A percentile compares a stretch with the other conserved stretches of the same genome.
These are phyloP conservation scores for Cercopithecus mitis DNA, from an alignment of 2,797 vertebrate species.

Conservation along the genomic window DNA sequence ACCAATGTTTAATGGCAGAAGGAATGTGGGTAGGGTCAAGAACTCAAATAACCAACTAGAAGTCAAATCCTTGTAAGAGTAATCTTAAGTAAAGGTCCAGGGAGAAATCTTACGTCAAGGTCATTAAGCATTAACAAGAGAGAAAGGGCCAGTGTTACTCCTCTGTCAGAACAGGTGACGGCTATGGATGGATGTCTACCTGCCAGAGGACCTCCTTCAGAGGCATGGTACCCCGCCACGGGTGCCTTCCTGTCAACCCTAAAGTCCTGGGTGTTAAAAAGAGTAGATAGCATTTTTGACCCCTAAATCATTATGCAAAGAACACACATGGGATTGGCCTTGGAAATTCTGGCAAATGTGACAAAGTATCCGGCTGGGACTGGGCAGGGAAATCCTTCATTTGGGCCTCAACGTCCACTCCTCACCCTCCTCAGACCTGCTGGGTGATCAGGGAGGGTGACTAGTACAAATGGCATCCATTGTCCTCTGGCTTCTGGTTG, in stretches of 20 bases:
- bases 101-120: neutral
- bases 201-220: neutral
- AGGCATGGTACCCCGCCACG: neutral
- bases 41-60: neutral
- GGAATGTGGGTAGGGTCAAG: neutral
- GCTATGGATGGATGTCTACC: no score
- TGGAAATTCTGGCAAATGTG: neutral
- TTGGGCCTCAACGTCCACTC: neutral
- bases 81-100: neutral
- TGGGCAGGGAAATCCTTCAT: neutral
- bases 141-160: neutral
- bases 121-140: neutral
- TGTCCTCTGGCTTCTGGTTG: neutral
- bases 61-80: neutral
- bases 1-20: neutral
- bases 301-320: neutral
- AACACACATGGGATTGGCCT: neutral
- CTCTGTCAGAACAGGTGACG: neutral
- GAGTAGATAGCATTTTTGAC: neutral
- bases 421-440: neutral
- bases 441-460: neutral
- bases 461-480: neutral
- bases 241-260: neutral
- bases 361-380: neutral
- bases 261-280: neutral